These are phyloP conservation scores for Anagyrus pseudococci DNA, from an alignment of 2,888 invertebrate species.

Conservation along the genomic window DNA sequence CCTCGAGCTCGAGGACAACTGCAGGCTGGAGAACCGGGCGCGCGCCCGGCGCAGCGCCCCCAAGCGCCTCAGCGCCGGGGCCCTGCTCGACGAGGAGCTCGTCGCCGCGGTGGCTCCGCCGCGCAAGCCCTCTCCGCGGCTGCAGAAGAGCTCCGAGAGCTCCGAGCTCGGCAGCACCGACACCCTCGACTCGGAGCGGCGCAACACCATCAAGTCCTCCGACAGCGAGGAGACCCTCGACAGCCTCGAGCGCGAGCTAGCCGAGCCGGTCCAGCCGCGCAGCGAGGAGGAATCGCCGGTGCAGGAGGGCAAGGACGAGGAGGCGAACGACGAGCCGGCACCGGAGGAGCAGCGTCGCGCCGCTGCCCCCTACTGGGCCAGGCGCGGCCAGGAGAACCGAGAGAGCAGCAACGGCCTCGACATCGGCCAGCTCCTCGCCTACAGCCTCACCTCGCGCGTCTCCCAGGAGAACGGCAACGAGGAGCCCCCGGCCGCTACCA, in stretches of 20 bases:
- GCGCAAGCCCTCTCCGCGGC: slow-evolving; percentile 45
- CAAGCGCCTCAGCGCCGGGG: slow-evolving; percentile 47
- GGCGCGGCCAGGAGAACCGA: neutral
- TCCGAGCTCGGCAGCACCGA: slow-evolving; percentile 59
- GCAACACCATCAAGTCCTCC: slow-evolving; percentile 52
- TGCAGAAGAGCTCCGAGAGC: slow-evolving; percentile 59
- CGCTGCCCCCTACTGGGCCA: neutral
- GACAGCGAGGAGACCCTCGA: slow-evolving; percentile 59
- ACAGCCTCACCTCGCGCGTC: slow-evolving; percentile 55
- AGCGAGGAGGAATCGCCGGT: slow-evolving; percentile 48
- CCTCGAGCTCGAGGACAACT: slow-evolving; percentile 50
- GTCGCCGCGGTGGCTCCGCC: slow-evolving; percentile 39
- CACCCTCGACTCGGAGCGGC: slow-evolving; percentile 55
- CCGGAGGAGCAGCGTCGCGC: neutral
- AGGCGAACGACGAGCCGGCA: slow-evolving; percentile 34
- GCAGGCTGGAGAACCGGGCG: slow-evolving; percentile 48
- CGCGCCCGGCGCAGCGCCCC: slow-evolving; percentile 44
- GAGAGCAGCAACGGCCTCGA: slow-evolving; percentile 43
- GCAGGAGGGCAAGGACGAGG: slow-evolving; percentile 53
- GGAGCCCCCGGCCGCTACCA: slow-evolving; percentile 36
- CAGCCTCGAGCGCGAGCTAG: slow-evolving; percentile 55
- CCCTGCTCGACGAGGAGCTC: slow-evolving; percentile 41
- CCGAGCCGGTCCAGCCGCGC: slow-evolving; percentile 48
- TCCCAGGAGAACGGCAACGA: slow-evolving; percentile 56
- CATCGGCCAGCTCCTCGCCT: slow-evolving; percentile 54